A percentile compares a stretch with the other conserved stretches of the same genome.
These are phyloP conservation scores for Tenualosa ilisha DNA, from an alignment of 2,797 vertebrate species.

Conservation along the genomic window DNA sequence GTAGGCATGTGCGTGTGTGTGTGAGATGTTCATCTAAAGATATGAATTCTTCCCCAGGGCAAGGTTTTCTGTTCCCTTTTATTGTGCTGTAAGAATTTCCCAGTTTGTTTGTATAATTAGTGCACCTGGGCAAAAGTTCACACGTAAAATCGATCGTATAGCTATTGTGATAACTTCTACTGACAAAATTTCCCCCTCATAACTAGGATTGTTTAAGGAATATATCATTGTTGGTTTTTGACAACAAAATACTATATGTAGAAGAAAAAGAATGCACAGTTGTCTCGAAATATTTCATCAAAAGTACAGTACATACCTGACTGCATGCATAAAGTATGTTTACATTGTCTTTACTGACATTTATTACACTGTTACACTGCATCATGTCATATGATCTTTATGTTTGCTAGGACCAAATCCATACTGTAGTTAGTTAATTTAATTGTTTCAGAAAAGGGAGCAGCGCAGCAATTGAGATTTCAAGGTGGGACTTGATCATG, in stretches of 20 bases:
- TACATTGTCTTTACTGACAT: no score
- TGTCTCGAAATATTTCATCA: no score
- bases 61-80: neutral
- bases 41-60: neutral
- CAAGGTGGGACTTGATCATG: neutral
- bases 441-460: neutral
- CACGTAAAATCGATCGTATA: neutral
- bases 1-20: neutral
- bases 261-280: neutral
- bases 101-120: neutral
- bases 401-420: neutral
- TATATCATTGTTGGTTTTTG: neutral
- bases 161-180: neutral
- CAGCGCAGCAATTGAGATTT: neutral
- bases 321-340: no score
- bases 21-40: neutral
- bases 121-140: constrained; percentile 2
- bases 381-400: neutral
- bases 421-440: neutral
- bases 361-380: neutral
- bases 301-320: no score
- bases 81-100: neutral
- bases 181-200: neutral
- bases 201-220: neutral
- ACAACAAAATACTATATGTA: neutral